Conservation (phyloP, 1,140 invertebrate genomes). For the Drosophila pseudoananassae region DNA sequence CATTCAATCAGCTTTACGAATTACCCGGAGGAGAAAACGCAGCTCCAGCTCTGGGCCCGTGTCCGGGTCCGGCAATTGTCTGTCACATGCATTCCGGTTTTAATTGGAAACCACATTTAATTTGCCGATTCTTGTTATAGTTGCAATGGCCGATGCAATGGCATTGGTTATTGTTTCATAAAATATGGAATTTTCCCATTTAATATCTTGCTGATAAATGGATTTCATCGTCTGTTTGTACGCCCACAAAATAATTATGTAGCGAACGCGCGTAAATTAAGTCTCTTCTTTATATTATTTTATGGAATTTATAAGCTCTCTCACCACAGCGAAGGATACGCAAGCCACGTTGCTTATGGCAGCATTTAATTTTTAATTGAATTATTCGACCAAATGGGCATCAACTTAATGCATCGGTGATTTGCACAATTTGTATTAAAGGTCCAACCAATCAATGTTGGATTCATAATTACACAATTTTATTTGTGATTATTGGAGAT, state of each 20-base stretch:
- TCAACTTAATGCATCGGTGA: slow-evolving; percentile 45
- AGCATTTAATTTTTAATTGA: slow-evolving; percentile 70
- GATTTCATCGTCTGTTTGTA: slow-evolving; percentile 33
- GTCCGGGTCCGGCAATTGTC: slow-evolving; percentile 25
- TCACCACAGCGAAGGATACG: slow-evolving; percentile 29
- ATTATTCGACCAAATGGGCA: slow-evolving; percentile 47
- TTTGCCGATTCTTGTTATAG: slow-evolving; percentile 47
- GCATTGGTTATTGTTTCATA: slow-evolving; percentile 37
- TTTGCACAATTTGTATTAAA: slow-evolving; percentile 38
- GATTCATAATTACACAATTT: slow-evolving; percentile 22
- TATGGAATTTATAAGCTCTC: slow-evolving; percentile 9
- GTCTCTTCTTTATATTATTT: slow-evolving; percentile 29
- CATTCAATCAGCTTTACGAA: slow-evolving; percentile 30
- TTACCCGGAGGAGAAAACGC: slow-evolving; percentile 5
- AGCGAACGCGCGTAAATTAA: slow-evolving; percentile 49
- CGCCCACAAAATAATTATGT: slow-evolving; percentile 47
- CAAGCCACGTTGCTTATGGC: slow-evolving; percentile 29
- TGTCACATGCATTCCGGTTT: slow-evolving; percentile 54
- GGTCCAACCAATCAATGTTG: slow-evolving; percentile 21
- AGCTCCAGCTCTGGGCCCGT: neutral
- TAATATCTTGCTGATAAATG: slow-evolving; percentile 58
- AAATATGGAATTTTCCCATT: slow-evolving; percentile 58
- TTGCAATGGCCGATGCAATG: slow-evolving; percentile 9
- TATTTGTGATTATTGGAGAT: slow-evolving; percentile 2
- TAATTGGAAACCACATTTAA: slow-evolving; percentile 68